These are phyloP conservation scores for Popillia japonica DNA, from an alignment of 1,140 invertebrate genomes.

Conservation along the genomic window DNA sequence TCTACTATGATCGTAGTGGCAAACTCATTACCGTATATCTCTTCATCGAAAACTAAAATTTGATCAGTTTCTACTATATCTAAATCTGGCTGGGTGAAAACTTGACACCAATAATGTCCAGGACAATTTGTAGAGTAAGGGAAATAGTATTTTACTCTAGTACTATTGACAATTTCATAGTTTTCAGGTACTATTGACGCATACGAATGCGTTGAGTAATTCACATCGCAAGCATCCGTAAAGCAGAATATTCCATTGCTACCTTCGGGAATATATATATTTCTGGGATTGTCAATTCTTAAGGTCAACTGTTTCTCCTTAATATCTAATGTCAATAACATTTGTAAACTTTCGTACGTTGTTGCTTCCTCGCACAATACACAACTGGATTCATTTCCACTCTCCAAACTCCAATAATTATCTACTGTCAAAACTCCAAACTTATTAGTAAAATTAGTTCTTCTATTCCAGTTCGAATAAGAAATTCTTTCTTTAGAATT, in stretches of 20 bases:
- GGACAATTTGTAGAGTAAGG: slow-evolving; percentile 28
- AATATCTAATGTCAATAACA: slow-evolving; percentile 9
- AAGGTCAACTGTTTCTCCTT: slow-evolving; percentile 5
- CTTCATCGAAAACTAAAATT: slow-evolving; percentile 39
- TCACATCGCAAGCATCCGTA: background rate
- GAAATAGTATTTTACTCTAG: slow-evolving; percentile 7
- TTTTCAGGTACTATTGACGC: background rate
- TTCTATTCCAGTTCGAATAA: slow-evolving; percentile 40
- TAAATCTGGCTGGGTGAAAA: slow-evolving; percentile 34
- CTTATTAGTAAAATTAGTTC: slow-evolving; percentile 33
- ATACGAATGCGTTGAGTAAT: background rate
- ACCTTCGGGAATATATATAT: background rate
- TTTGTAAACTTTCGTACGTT: background rate
- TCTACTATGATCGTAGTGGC: background rate
- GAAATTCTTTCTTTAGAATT: slow-evolving; percentile 36
- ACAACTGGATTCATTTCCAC: slow-evolving; percentile 19
- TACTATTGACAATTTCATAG: background rate
- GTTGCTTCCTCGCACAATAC: slow-evolving; percentile 28
- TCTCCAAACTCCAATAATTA: slow-evolving; percentile 32
- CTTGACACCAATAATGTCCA: slow-evolving; percentile 43
- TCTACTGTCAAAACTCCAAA: slow-evolving; percentile 22
- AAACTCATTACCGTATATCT: slow-evolving; percentile 35
- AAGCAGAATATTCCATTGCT: slow-evolving; percentile 35
- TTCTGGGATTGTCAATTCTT: background rate
- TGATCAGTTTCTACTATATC: slow-evolving; percentile 5